A percentile compares a stretch with the other conserved stretches of the same genome.
phyloP scores from a whole-genome alignment of 2,888 invertebrate genomes.

The Stenichneumon culpator region DNA sequence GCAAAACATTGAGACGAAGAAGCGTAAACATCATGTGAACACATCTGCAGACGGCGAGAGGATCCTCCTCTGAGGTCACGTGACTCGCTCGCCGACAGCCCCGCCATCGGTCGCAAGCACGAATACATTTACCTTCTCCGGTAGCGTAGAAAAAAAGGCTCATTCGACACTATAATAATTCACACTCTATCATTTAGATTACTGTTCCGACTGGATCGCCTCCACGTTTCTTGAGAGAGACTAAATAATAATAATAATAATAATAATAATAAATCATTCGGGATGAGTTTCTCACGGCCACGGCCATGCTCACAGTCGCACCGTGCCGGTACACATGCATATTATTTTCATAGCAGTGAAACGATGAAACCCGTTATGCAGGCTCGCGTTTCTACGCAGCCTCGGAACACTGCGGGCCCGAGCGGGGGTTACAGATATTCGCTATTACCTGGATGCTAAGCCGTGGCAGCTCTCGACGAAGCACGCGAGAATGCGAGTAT shows the following conservation, averaged over 20 bases:
- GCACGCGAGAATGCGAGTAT: slow-evolving; percentile 25
- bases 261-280: not conserved
- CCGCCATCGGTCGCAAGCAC: too few species aligned
- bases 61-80: too few species aligned
- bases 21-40: too few species aligned
- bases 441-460: slow-evolving; percentile 20
- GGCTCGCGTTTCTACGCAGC: slow-evolving; percentile 57
- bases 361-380: slow-evolving; percentile 67
- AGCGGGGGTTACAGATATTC: slow-evolving; percentile 43
- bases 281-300: slow-evolving; percentile 61
- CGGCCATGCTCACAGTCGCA: slow-evolving; percentile 12
- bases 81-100: too few species aligned
- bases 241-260: not conserved
- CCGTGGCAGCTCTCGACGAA: slow-evolving; percentile 4
- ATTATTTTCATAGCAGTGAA: slow-evolving; percentile 67
- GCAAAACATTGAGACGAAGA: too few species aligned
- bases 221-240: not conserved
- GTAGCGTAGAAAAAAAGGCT: not conserved
- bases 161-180: not conserved
- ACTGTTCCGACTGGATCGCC: slow-evolving; percentile 1
- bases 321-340: slow-evolving; percentile 34
- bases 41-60: too few species aligned
- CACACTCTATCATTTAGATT: not conserved
- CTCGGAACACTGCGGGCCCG: slow-evolving; percentile 40
- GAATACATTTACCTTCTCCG: too few species aligned